Evolutionary conservation across 2,113 vertebrate genomes (phyloP).

Genomic region (Cavia porcellus): DNA sequence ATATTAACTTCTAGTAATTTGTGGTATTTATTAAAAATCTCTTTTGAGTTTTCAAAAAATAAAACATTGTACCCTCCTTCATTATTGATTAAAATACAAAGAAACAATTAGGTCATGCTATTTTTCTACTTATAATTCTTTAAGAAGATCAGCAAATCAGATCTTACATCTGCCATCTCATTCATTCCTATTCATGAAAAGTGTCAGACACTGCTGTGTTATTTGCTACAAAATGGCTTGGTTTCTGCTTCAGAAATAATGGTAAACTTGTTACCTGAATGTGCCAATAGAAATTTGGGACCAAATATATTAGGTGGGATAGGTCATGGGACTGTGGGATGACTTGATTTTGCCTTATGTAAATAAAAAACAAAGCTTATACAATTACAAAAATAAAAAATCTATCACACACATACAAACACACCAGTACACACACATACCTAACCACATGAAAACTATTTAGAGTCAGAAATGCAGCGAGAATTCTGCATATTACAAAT

Average conservation of each 20-base stretch:
- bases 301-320: background rate
- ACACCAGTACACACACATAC: background rate
- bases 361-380: slow-evolving; percentile 30
- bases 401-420: background rate
- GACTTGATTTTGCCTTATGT: background rate
- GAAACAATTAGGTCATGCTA: background rate
- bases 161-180: background rate
- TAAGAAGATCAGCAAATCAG: background rate
- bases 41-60: background rate
- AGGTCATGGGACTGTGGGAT: background rate
- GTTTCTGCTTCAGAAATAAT: background rate
- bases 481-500: background rate
- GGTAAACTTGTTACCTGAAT: background rate
- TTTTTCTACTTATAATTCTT: background rate
- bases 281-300: background rate
- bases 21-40: background rate
- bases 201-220: background rate
- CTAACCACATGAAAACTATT: background rate
- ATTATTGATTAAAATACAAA: background rate
- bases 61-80: background rate
- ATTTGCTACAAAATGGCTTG: background rate
- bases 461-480: slow-evolving; percentile 26
- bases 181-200: background rate
- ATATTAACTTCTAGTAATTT: slow-evolving; percentile 15
- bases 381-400: background rate